Percentiles rank a stretch among this genome's conserved stretches.
These are phyloP conservation scores for Anser cygnoides DNA, from an alignment of 2,113 vertebrate genomes.

Conservation along the genomic window DNA sequence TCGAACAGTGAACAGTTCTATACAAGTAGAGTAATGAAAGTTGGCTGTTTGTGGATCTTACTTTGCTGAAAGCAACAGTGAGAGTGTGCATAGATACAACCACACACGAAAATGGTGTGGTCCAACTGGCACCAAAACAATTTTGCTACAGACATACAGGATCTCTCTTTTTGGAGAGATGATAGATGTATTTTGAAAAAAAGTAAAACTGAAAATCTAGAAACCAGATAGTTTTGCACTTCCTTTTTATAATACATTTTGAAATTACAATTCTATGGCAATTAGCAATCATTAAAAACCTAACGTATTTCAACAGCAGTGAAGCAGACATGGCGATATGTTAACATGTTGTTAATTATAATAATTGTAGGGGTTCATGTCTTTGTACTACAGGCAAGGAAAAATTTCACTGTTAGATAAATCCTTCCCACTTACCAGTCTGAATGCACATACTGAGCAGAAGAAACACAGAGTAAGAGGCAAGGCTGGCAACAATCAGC, in stretches of 20 bases:
- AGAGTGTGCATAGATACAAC: neutral
- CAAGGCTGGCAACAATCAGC: conserved; percentile 85
- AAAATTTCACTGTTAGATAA: neutral
- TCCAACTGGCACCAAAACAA: neutral
- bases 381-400: neutral
- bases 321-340: neutral
- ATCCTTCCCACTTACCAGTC: conserved; percentile 83
- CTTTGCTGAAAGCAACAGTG: neutral
- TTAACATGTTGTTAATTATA: neutral
- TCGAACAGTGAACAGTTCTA: neutral
- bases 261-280: neutral
- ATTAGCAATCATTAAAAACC: neutral
- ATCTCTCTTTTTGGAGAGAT: neutral
- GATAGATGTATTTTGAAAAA: neutral
- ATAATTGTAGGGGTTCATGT: neutral
- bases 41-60: neutral
- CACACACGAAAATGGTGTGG: neutral
- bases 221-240: neutral
- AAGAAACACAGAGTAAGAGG: conserved; percentile 90
- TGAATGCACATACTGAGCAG: conserved; percentile 92
- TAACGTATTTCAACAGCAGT: neutral
- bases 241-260: neutral
- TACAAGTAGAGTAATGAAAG: neutral
- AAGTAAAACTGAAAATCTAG: neutral
- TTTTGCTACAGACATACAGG: neutral